Evolutionary conservation across 2,113 vertebrate genomes (phyloP), one percentile per base, ranked within the genome.

Genomic region (Astur gentilis): DNA sequence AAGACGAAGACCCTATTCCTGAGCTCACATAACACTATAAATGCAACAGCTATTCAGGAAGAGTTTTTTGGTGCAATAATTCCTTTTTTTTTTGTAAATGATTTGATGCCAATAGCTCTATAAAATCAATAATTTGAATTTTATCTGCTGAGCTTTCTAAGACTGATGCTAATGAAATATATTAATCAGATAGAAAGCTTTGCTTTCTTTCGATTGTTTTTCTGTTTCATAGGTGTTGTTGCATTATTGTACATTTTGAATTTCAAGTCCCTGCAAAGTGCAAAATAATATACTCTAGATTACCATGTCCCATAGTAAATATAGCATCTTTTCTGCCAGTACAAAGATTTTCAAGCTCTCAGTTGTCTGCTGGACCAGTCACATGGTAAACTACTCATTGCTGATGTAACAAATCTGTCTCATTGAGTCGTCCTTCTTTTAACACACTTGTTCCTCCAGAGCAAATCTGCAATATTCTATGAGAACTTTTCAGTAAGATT

Each of bases 1-100:
- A 49, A 45, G 3, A n/a, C 2, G 3, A 34, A 1, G 2, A 66
- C 12, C 15, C 1, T 72, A 6, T 49, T 87, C 5, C 40, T 67
- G 25, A n/a, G 15, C 8, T 88, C 38, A 52, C 32, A 23, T 26
- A 85, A 55, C 19, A 50, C 5, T 27, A 20, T 11, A 40, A 65
- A 73, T 49, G 5, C 12, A 86, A 34, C 9, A 62, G 15, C 21
- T 65, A 47, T 42, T 32, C 10, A 65, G 7, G 10, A 65, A 34
- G 22, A 65, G 3, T 2, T 40, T 87, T 84, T 70, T 62, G 1
- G 47, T 65, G 20, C 22, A 52, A 7, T 16, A 52, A 42, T 67
- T 55, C 3, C 1, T n/a, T 83, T 75, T 70, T 42, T n/a, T 42
- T 73, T n/a, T 23, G 1, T 8, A 60, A 52, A 9, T 29, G 17